phyloP scores from a whole-genome alignment of 1,140 invertebrate species.

The Oppia nitens region DNA sequence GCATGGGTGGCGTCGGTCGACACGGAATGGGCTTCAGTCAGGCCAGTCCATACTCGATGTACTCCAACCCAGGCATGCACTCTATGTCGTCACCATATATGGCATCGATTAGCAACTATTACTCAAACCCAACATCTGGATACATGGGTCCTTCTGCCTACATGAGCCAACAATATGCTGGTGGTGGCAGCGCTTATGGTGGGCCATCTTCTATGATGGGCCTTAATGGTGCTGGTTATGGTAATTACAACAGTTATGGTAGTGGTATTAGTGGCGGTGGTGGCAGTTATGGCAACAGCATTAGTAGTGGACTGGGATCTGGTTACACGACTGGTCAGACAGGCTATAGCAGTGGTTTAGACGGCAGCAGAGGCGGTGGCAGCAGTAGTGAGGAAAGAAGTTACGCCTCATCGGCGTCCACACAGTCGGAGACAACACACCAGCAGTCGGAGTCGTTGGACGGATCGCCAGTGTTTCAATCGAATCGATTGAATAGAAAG shows the following conservation, averaged over 20 bases:
- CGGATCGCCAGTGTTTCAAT: no score
- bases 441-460: no score
- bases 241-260: neutral
- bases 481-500: no score
- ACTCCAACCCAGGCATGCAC: neutral
- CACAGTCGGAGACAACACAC: neutral
- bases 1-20: neutral
- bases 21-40: neutral
- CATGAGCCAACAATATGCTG: neutral
- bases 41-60: neutral
- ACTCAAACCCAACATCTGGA: neutral
- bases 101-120: neutral
- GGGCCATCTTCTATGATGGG: neutral
- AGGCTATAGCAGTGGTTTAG: neutral
- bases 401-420: neutral
- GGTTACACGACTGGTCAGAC: neutral
- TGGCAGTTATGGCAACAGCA: neutral
- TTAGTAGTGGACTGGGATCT: neutral
- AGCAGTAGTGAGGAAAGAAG: neutral
- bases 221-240: neutral
- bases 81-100: neutral
- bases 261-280: neutral
- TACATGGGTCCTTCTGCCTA: neutral
- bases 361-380: neutral
- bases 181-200: neutral